Conservation (phyloP, 2,797 vertebrate genomes). For the Novumbra hubbsi region DNA sequence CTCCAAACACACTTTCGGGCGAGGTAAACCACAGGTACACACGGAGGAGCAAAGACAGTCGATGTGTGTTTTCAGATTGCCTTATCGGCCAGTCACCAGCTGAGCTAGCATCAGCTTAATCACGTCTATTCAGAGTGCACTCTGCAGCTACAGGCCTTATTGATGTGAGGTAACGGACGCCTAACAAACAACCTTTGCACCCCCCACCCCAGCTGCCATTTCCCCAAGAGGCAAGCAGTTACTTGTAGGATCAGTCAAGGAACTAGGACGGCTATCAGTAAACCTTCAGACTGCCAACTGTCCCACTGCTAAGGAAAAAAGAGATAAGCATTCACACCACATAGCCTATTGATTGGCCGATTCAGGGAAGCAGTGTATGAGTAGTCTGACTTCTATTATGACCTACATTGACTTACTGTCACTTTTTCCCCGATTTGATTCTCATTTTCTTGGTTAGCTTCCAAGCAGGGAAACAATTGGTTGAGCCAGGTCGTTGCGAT, state of each 20-base stretch:
- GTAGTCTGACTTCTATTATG: too few relatives aligned
- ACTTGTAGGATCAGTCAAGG: conserved; percentile 46
- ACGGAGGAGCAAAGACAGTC: conserved; percentile 19
- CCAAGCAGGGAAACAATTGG: background rate
- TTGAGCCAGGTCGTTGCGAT: conserved; percentile 4
- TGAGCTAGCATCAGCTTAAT: conserved; percentile 29
- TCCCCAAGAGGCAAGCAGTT: conserved; percentile 19
- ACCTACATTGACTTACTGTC: background rate
- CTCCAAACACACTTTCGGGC: background rate
- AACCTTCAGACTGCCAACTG: conserved; percentile 65
- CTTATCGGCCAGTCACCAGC: conserved; percentile 28
- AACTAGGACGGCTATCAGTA: conserved; percentile 59
- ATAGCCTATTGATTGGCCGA: background rate
- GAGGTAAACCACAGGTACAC: background rate
- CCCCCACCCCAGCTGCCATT: background rate
- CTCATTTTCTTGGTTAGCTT: background rate
- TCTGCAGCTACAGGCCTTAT: background rate
- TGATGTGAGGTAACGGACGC: conserved; percentile 30
- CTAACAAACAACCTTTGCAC: conserved; percentile 51
- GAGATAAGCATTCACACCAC: conserved; percentile 63
- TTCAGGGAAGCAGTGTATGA: background rate
- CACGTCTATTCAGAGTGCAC: background rate
- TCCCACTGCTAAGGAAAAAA: conserved; percentile 44
- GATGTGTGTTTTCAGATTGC: conserved; percentile 26
- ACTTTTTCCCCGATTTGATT: background rate